A percentile compares a stretch with the other conserved stretches of the same genome.
Conservation (phyloP, 1,140 invertebrate species). For the Drosophila pallidifrons region DNA sequence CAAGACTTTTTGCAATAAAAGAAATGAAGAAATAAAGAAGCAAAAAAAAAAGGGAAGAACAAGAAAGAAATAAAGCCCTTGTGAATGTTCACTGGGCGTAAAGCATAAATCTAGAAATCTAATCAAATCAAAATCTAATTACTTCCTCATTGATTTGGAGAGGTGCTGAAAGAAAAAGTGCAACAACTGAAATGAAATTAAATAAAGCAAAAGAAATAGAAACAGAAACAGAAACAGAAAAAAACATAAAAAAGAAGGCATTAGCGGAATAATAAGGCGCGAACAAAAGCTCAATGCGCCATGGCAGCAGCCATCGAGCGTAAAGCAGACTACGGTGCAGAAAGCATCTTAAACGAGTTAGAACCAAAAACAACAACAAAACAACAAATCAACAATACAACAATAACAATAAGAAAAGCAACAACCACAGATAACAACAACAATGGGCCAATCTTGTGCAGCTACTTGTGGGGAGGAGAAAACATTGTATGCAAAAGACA, state of each 20-base stretch:
- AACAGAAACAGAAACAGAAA: no score
- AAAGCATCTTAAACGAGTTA: constrained; percentile 41
- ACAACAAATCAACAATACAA: constrained; percentile 11
- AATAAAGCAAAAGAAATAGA: neutral
- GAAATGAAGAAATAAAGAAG: neutral
- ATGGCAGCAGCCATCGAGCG: constrained; percentile 45
- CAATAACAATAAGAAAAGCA: neutral
- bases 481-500: constrained; percentile 34
- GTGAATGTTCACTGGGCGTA: constrained; percentile 3
- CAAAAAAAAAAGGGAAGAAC: neutral
- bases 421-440: constrained; percentile 19
- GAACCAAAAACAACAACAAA: constrained; percentile 17
- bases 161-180: constrained; percentile 64
- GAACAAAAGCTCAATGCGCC: constrained; percentile 36
- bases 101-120: constrained; percentile 31
- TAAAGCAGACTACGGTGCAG: constrained; percentile 31
- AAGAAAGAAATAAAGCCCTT: neutral
- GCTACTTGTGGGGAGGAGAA: neutral
- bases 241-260: neutral
- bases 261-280: constrained; percentile 13
- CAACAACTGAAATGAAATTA: constrained; percentile 36
- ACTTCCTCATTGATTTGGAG: constrained; percentile 75
- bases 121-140: constrained; percentile 57
- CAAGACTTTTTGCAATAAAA: neutral
- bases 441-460: constrained; percentile 36